Evolutionary conservation across 2,797 vertebrate species (phyloP).

Genomic region (Macrochelys suwanniensis): DNA sequence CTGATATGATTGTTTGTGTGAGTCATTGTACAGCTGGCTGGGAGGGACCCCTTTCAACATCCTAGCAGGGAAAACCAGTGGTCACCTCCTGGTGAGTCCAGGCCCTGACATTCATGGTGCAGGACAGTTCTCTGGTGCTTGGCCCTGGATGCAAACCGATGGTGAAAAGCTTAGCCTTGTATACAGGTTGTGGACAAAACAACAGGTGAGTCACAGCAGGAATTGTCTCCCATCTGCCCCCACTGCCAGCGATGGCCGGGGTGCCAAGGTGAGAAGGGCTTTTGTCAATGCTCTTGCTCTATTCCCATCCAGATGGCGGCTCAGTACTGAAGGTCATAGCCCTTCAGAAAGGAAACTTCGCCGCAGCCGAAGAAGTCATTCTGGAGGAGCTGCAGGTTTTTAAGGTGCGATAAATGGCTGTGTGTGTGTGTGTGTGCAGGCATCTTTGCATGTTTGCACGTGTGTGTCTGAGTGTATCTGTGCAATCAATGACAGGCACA

Average conservation of each 20-base stretch:
- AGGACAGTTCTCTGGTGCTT: background rate
- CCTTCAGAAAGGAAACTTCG: conserved; percentile 81
- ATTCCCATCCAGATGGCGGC: conserved; percentile 85
- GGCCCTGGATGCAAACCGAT: background rate
- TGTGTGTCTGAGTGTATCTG: background rate
- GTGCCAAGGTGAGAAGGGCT: background rate
- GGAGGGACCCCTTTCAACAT: background rate
- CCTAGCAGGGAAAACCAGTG: background rate
- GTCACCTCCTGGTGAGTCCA: background rate
- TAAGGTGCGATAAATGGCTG: conserved; percentile 83
- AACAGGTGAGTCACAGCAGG: background rate
- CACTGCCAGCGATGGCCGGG: fast-evolving
- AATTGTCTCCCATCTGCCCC: background rate
- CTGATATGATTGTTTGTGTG: background rate
- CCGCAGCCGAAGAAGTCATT: conserved; percentile 87
- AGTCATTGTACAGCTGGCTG: background rate
- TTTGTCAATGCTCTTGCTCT: background rate
- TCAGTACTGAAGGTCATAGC: conserved; percentile 92
- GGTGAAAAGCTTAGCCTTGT: background rate
- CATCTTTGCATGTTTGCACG: background rate
- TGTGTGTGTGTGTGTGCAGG: no score
- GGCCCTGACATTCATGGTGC: background rate
- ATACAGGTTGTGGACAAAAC: background rate
- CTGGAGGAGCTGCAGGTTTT: conserved; percentile 96
- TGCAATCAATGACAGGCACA: background rate